A percentile compares a stretch with the other conserved stretches of the same genome.
phyloP scores from a whole-genome alignment of 2,888 invertebrate genomes.

The Drosophila subsilvestris region DNA sequence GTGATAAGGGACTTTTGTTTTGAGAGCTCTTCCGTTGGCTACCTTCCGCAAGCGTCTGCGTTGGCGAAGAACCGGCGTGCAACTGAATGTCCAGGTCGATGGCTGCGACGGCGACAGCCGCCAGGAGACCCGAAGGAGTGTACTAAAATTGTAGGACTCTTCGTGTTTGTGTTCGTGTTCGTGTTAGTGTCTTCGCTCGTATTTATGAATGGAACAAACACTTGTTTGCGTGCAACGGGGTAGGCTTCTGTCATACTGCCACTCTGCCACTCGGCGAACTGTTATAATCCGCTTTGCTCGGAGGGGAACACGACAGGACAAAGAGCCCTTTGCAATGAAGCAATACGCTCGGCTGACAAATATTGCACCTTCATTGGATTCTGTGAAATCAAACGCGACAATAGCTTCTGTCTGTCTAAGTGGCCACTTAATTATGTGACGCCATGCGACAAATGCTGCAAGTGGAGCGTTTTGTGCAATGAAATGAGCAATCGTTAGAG shows the following conservation, averaged over 20 bases:
- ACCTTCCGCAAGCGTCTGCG: constrained; percentile 60
- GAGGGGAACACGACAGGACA: constrained; percentile 5
- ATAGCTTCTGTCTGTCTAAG: no score
- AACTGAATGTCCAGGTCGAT: constrained; percentile 55
- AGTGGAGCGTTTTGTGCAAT: no score
- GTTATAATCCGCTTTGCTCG: constrained; percentile 15
- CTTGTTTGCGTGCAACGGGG: constrained; percentile 73
- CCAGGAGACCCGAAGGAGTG: constrained; percentile 17
- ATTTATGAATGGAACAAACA: constrained; percentile 80
- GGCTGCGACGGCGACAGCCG: constrained; percentile 12
- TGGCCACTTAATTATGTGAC: no score
- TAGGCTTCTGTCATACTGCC: constrained; percentile 27
- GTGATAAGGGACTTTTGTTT: not conserved
- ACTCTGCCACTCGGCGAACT: not conserved
- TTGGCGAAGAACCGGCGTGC: constrained; percentile 73
- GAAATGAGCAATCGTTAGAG: not conserved
- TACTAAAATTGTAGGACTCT: constrained; percentile 28
- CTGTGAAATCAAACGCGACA: constrained; percentile 5
- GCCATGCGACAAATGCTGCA: no score
- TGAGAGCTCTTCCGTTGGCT: constrained; percentile 2
- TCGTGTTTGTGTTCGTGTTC: constrained; percentile 15
- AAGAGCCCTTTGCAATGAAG: not conserved
- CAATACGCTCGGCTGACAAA: constrained; percentile 20
- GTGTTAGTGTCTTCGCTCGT: constrained; percentile 33
- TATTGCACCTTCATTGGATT: constrained; percentile 20